Conservation (phyloP, 2,797 vertebrate species). For the Melanogrammus aeglefinus region DNA sequence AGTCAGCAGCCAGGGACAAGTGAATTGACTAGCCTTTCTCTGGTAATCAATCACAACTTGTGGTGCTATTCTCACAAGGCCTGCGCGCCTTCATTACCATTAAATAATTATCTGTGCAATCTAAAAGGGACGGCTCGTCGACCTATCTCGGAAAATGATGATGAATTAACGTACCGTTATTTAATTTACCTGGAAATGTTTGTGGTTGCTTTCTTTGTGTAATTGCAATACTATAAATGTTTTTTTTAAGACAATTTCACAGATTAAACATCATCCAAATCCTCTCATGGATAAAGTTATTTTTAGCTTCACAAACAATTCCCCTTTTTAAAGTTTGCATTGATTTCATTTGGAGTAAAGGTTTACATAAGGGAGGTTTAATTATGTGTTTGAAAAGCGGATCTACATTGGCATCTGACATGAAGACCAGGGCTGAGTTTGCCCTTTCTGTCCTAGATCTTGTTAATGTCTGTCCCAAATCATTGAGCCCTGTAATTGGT, state of each 20-base stretch:
- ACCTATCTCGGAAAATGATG: constrained; percentile 38
- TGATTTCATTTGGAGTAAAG: neutral
- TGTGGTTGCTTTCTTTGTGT: neutral
- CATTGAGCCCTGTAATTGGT: constrained; percentile 62
- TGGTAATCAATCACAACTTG: constrained; percentile 68
- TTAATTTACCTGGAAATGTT: neutral
- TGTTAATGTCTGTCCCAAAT: constrained; percentile 66
- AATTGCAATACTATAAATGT: neutral
- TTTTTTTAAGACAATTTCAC: neutral
- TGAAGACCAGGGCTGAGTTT: constrained; percentile 50
- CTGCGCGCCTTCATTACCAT: constrained; percentile 60
- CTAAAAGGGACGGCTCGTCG: constrained; percentile 44
- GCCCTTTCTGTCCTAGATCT: constrained; percentile 51
- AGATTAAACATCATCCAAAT: neutral
- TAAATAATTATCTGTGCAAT: constrained; percentile 63
- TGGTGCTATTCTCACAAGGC: constrained; percentile 58
- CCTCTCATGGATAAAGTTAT: neutral
- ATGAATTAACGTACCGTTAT: constrained; percentile 42
- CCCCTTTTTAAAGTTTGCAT: neutral
- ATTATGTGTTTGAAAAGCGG: neutral
- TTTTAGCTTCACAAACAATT: neutral
- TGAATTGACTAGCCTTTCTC: constrained; percentile 66
- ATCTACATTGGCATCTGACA: constrained; percentile 12
- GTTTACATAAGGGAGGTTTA: too few relatives aligned
- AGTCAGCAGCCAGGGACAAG: constrained; percentile 50